These are phyloP conservation scores for Atta colombica DNA, from an alignment of 1,140 invertebrate species.

Conservation along the genomic window DNA sequence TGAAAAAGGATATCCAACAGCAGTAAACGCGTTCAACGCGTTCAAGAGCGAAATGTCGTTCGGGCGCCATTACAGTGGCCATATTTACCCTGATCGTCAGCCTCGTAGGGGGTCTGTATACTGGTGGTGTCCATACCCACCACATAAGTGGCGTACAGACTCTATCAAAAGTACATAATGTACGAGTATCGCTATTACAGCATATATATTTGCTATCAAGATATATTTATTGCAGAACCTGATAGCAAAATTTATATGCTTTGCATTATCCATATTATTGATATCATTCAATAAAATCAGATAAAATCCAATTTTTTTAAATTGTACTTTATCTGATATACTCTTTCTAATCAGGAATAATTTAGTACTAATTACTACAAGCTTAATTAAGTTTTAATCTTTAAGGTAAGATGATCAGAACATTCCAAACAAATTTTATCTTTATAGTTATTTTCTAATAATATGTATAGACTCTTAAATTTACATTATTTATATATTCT, in stretches of 20 bases:
- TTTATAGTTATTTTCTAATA: too few relatives aligned
- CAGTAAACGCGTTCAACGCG: constrained; percentile 49
- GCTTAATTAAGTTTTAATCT: too few relatives aligned
- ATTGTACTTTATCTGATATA: background rate
- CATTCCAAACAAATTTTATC: too few relatives aligned
- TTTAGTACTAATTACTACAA: background rate
- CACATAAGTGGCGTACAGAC: constrained; percentile 81
- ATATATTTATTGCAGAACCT: constrained; percentile 3
- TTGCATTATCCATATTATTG: constrained; percentile 4
- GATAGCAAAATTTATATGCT: constrained; percentile 14
- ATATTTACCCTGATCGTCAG: constrained; percentile 83
- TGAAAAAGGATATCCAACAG: background rate
- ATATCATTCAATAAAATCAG: background rate
- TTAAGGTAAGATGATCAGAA: too few relatives aligned
- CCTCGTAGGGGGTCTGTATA: constrained; percentile 76
- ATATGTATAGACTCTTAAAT: too few relatives aligned
- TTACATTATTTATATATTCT: too few relatives aligned
- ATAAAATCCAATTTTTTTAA: background rate
- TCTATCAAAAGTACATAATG: constrained; percentile 71
- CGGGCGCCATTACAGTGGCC: constrained; percentile 84
- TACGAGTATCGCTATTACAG: background rate
- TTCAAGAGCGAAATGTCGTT: constrained; percentile 74
- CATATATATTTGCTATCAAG: background rate
- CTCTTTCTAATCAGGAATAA: background rate
- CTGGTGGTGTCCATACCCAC: constrained; percentile 78